Conservation (phyloP, 1,140 invertebrate genomes). For the Drosophila gunungcola region DNA sequence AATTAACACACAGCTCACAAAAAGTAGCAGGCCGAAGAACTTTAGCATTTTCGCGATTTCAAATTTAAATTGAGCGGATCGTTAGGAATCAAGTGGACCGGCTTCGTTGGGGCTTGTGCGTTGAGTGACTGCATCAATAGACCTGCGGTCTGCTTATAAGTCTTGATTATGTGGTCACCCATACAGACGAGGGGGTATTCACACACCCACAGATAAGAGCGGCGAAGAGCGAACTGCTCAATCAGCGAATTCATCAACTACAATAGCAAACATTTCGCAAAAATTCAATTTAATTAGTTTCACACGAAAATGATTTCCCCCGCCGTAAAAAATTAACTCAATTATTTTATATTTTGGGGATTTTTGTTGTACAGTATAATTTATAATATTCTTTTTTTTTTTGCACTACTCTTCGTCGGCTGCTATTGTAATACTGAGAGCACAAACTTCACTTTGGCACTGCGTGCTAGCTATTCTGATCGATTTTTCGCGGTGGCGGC, state of each 20-base stretch:
- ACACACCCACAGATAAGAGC: constrained; percentile 22
- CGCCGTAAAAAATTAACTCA: constrained; percentile 9
- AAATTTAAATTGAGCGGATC: constrained; percentile 11
- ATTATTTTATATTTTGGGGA: constrained; percentile 20
- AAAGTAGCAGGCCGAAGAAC: constrained; percentile 23
- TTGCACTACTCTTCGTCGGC: constrained; percentile 8
- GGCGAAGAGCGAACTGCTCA: constrained; percentile 33
- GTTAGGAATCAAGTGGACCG: constrained; percentile 34
- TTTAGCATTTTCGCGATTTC: constrained; percentile 29
- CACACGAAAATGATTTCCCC: constrained; percentile 25
- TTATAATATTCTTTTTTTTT: constrained; percentile 19
- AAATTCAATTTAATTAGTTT: constrained; percentile 42
- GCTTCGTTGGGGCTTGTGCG: constrained; percentile 42
- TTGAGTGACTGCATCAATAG: constrained; percentile 63
- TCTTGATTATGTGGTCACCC: constrained; percentile 55
- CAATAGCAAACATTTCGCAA: constrained; percentile 28
- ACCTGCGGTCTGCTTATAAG: constrained; percentile 64
- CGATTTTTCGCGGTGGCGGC: constrained; percentile 84
- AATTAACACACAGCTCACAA: constrained; percentile 7
- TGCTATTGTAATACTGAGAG: constrained; percentile 45
- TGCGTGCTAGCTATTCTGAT: constrained; percentile 41
- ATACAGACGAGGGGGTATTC: constrained; percentile 2
- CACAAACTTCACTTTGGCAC: constrained; percentile 5
- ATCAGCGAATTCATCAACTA: constrained; percentile 41
- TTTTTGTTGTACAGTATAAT: constrained; percentile 21